These are phyloP conservation scores for Austrolebias charrua DNA, from an alignment of 2,797 vertebrate genomes.

Conservation along the genomic window DNA sequence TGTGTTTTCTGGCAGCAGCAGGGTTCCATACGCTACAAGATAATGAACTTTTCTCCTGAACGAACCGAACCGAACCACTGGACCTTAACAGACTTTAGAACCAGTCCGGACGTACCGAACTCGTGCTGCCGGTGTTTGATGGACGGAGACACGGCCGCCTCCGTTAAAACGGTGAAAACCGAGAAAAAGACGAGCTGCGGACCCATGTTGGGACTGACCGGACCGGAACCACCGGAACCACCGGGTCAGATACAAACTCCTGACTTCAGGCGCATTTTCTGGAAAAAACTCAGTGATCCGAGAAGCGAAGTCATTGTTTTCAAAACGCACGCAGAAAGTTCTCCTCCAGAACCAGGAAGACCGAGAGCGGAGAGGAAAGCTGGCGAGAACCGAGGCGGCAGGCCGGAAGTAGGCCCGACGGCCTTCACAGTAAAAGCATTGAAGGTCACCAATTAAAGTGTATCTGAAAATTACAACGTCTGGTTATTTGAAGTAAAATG, in stretches of 20 bases:
- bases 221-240: neutral
- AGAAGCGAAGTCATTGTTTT: neutral
- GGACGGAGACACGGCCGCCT: neutral
- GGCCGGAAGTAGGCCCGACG: neutral
- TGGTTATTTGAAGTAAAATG: too few species aligned
- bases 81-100: neutral
- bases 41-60: slow-evolving; percentile 4
- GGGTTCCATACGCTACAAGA: neutral
- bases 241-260: neutral
- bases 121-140: neutral
- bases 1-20: neutral
- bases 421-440: slow-evolving; percentile 41
- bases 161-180: slow-evolving; percentile 2
- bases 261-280: neutral
- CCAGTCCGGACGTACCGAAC: slow-evolving; percentile 19
- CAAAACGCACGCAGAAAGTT: neutral
- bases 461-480: too few species aligned
- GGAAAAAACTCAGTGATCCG: neutral
- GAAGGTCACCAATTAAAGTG: too few species aligned
- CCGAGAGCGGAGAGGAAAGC: slow-evolving; percentile 6
- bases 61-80: neutral
- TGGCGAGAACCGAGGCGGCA: accelerated
- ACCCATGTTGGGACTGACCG: slow-evolving; percentile 31
- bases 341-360: slow-evolving; percentile 55
- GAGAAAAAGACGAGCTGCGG: neutral